Base-by-base conservation (phyloP, 2,888 invertebrate species). In the Pycnomerus fuliginosus region DNA sequence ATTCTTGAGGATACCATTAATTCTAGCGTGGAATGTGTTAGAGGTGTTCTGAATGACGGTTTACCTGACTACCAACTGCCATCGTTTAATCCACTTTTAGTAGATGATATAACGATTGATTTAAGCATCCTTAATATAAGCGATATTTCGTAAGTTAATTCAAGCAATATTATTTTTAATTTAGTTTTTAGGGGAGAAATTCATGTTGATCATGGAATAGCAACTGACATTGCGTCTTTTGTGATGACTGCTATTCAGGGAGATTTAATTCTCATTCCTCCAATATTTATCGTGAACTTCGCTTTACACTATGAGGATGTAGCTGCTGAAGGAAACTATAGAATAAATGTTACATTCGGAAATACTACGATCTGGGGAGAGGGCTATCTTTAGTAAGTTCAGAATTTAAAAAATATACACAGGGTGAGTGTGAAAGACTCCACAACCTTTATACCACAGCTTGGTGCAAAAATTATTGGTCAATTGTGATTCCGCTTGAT, bases 21-120 rank as follows among this genome's bases (percentile, higher is more conserved):
- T 12, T 12, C 16, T n/a, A 44, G 37, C 17, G 27, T 44, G 1
- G 44, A 44, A 30, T 44, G 44, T n/a, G 37, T 44, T 11, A 17
- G 44, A n/a, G 4, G 12, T 11, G 37, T 37, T 11, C 16, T 44
- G 13, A 30, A 14, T 11, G 17, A 7, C 2, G 44, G 44, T 13
- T 10, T 44, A 3, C 44, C 44, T 4, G 37, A 44, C 8, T 14
- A 30, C 2, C 31, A 24, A 1, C 16, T 44, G 10, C 44, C 44
- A 3, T 38, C 37, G 10, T 38, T 44, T 24, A 16, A 44, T 16
- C 44, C 44, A 3, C 15, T 44, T n/a, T 1, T 22, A 3, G 3
- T 44, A 1, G 24, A 31, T 5, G 11, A 38, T 24, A 3, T 29
- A 1, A 14, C 30, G 14, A n/a, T 44, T 12, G 31, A 44, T 24